Evolutionary conservation across 1,140 invertebrate genomes (phyloP).

Genomic region (Daktulosphaira vitifoliae): DNA sequence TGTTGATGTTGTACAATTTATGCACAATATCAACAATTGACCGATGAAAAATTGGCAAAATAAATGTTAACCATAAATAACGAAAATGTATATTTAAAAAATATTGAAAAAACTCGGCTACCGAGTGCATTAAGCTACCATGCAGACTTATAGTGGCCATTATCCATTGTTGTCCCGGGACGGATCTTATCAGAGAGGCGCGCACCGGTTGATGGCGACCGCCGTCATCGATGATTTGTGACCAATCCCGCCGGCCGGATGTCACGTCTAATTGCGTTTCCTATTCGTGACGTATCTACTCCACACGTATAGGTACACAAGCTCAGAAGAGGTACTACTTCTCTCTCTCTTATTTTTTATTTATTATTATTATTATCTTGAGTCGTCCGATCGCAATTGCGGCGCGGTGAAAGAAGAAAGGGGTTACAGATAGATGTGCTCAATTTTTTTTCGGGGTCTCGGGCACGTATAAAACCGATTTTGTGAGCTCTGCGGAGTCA

Average conservation of each 20-base stretch:
- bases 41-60: too few relatives aligned
- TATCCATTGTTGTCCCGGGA: not conserved
- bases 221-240: slow-evolving; percentile 27
- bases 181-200: not conserved
- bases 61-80: too few relatives aligned
- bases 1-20: too few relatives aligned
- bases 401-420: not conserved
- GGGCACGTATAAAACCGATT: slow-evolving; percentile 30
- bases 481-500: not conserved
- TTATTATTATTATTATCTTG: slow-evolving; percentile 1
- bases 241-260: slow-evolving; percentile 27
- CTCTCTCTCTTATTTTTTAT: not conserved
- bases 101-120: not conserved
- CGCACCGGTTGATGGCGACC: slow-evolving; percentile 18
- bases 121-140: too few relatives aligned
- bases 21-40: too few relatives aligned
- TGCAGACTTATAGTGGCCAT: not conserved
- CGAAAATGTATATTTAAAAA: too few relatives aligned
- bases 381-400: not conserved
- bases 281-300: slow-evolving; percentile 28
- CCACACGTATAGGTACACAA: slow-evolving; percentile 15
- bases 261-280: slow-evolving; percentile 33
- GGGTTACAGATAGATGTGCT: too few relatives aligned
- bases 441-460: slow-evolving; percentile 26
- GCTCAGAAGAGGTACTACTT: too few relatives aligned